Evolutionary conservation across 2,797 vertebrate species (phyloP).

Genomic region (Gephyroberyx darwinii): DNA sequence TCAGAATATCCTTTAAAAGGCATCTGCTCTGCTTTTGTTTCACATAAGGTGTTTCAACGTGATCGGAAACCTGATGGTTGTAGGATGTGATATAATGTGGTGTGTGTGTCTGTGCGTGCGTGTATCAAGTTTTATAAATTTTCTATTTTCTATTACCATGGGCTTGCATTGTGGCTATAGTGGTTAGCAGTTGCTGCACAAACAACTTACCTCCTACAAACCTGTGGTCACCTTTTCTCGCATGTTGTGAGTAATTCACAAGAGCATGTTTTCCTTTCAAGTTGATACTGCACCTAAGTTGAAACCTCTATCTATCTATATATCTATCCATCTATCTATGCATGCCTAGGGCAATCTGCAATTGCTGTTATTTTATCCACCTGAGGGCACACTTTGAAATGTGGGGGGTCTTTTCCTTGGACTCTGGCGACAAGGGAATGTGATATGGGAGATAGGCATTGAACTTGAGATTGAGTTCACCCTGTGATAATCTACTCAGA

Average conservation of each 20-base stretch:
- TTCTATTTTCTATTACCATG: constrained; percentile 29
- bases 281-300: neutral
- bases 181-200: constrained; percentile 42
- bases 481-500: no score
- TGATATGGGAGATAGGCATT: no score
- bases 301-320: neutral
- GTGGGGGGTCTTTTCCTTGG: no score
- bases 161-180: constrained; percentile 27
- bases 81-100: constrained; percentile 31
- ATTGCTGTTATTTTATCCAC: no score
- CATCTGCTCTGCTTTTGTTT: constrained; percentile 24
- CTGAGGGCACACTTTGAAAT: no score
- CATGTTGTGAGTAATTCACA: neutral
- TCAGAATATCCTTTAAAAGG: constrained; percentile 32
- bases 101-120: fast-evolving
- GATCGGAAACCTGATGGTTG: constrained; percentile 12
- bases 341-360: no score
- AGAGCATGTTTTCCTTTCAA: neutral
- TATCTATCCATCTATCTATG: no score
- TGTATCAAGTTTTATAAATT: neutral
- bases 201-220: constrained; percentile 16
- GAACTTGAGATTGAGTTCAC: no score
- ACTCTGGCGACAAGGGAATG: no score
- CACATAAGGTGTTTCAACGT: constrained; percentile 19
- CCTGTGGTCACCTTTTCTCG: no score